phyloP scores from a whole-genome alignment of 2,888 invertebrate genomes.

The Limnephilus rhombicus region DNA sequence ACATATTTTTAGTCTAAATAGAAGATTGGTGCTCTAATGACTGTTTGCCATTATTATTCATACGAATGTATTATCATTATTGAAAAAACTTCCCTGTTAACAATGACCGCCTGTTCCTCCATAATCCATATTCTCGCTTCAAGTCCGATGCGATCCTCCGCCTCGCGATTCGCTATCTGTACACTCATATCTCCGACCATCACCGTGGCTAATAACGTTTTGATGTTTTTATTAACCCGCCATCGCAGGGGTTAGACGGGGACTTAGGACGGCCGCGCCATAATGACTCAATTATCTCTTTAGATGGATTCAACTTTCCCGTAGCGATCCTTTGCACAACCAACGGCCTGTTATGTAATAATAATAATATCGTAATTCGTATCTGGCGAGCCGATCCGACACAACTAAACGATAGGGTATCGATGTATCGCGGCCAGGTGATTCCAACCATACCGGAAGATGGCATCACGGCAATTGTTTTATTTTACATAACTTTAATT shows the following conservation, averaged over 20 bases:
- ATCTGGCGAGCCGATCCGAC: conserved; percentile 62
- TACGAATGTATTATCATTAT: too few relatives aligned
- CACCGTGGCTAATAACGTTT: conserved; percentile 59
- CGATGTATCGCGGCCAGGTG: conserved; percentile 53
- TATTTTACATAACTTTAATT: neutral
- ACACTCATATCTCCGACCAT: conserved; percentile 26
- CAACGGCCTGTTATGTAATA: conserved; percentile 50
- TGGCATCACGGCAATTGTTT: neutral
- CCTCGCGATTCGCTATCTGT: conserved; percentile 50
- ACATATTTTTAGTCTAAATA: too few relatives aligned
- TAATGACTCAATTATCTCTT: conserved; percentile 80
- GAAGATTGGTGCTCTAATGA: too few relatives aligned
- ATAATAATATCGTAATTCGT: conserved; percentile 65
- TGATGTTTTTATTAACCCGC: conserved; percentile 65
- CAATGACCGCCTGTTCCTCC: neutral
- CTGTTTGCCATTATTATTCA: too few relatives aligned
- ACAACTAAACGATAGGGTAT: conserved; percentile 64
- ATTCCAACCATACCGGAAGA: conserved; percentile 47
- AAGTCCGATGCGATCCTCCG: neutral
- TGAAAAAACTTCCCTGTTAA: neutral
- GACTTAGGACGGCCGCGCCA: conserved; percentile 64
- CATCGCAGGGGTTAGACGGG: conserved; percentile 43
- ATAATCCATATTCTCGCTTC: neutral
- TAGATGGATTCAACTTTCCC: conserved; percentile 69
- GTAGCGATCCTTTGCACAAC: conserved; percentile 25